Conservation (phyloP, 1,140 invertebrate species). For the Agraylea sexmaculata region DNA sequence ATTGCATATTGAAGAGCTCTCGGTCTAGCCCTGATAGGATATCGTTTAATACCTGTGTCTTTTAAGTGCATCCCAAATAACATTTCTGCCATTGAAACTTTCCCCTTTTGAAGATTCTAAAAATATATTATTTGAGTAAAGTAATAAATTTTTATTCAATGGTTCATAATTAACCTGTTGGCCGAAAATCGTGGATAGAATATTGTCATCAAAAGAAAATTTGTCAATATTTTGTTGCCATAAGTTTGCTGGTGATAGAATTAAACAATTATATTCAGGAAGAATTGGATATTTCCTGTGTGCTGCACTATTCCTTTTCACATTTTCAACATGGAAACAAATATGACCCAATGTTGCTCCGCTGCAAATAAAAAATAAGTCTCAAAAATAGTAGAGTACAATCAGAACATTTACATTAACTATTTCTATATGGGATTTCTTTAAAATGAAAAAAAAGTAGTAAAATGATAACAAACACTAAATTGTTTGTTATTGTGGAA, state of each 20-base stretch:
- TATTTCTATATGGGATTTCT: too few relatives aligned
- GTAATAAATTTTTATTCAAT: slow-evolving; percentile 1
- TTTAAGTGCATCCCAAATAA: slow-evolving; percentile 83
- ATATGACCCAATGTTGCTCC: slow-evolving; percentile 61
- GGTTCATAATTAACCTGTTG: slow-evolving; percentile 51
- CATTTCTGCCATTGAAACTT: slow-evolving; percentile 78
- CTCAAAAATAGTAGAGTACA: too few relatives aligned
- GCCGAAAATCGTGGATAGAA: slow-evolving; percentile 68
- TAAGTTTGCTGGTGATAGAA: slow-evolving; percentile 88
- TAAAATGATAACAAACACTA: too few relatives aligned
- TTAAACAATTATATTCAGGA: slow-evolving; percentile 83
- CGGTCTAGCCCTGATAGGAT: slow-evolving; percentile 69
- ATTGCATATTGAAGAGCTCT: slow-evolving; percentile 81
- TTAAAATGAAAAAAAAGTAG: too few relatives aligned
- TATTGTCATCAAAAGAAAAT: slow-evolving; percentile 64
- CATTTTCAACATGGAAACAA: slow-evolving; percentile 77
- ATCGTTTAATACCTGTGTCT: slow-evolving; percentile 79
- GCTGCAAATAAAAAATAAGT: slow-evolving; percentile 41
- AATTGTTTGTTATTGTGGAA: too few relatives aligned
- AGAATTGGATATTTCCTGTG: slow-evolving; percentile 46
- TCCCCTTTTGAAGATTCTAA: slow-evolving; percentile 61
- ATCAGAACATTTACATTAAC: too few relatives aligned
- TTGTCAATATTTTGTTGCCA: slow-evolving; percentile 75
- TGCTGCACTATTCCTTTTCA: slow-evolving; percentile 48
- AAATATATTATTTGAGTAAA: slow-evolving; percentile 21